Conservation (phyloP, 37 sponge, comb jelly and placozoan species). For the Halichondria panicea region DNA sequence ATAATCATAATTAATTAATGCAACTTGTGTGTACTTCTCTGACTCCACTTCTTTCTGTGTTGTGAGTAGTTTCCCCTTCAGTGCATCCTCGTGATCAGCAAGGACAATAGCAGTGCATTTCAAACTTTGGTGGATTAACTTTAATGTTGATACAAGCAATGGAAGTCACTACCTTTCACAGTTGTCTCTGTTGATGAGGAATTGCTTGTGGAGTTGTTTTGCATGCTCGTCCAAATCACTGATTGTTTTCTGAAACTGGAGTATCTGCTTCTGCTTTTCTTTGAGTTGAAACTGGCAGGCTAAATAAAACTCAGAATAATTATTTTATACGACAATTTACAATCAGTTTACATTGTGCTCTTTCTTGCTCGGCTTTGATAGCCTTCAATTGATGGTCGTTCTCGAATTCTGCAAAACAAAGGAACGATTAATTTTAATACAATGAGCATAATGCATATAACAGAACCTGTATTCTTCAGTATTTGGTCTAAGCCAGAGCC, state of each 20-base stretch:
- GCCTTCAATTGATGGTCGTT: constrained; percentile 42
- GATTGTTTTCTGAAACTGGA: constrained; percentile 7
- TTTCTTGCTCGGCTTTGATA: constrained; percentile 48
- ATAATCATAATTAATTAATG: neutral
- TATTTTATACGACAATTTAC: neutral
- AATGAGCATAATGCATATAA: neutral
- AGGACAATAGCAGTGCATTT: constrained; percentile 44
- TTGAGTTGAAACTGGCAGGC: constrained; percentile 31
- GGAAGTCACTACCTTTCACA: constrained; percentile 25
- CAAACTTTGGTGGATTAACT: constrained; percentile 15
- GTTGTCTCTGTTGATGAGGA: constrained; percentile 31
- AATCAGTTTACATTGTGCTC: constrained; percentile 22
- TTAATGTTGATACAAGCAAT: neutral
- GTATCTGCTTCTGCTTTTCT: constrained; percentile 8
- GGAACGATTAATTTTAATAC: neutral
- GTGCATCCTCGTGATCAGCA: constrained; percentile 51
- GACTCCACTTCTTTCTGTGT: constrained; percentile 1
- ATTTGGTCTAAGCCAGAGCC: constrained; percentile 32
- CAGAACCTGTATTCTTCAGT: constrained; percentile 38
- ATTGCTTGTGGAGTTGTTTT: constrained; percentile 22
- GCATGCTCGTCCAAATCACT: constrained; percentile 6
- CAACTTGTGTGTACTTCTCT: constrained; percentile 17
- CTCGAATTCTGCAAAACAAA: constrained; percentile 43
- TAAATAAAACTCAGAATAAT: neutral
- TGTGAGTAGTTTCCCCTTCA: constrained; percentile 26